Percentiles rank a stretch among this genome's conserved stretches.
Evolutionary conservation across 2,888 invertebrate species (phyloP).

Genomic region (Euphydryas editha): DNA sequence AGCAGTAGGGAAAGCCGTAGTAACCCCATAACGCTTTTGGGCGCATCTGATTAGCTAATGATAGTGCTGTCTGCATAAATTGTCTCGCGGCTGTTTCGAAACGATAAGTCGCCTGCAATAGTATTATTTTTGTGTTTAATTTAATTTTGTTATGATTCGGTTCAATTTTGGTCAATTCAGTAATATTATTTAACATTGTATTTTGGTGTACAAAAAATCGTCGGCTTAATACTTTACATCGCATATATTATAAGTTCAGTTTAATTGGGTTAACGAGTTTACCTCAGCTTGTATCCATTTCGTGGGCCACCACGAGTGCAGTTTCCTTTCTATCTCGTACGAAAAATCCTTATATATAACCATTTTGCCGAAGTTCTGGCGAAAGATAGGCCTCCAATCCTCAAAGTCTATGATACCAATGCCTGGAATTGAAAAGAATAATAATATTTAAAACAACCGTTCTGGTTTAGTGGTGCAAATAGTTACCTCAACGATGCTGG

Average conservation of each 20-base stretch:
- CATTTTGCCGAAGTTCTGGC: constrained; percentile 88
- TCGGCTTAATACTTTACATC: no score
- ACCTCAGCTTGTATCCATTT: constrained; percentile 81
- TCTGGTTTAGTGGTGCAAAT: no score
- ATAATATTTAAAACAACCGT: no score
- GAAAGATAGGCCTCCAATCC: constrained; percentile 90
- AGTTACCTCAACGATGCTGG: no score
- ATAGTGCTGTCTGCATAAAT: constrained; percentile 88
- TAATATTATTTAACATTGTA: no score
- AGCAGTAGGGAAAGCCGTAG: constrained; percentile 93
- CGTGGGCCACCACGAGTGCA: constrained; percentile 86
- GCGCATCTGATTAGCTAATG: constrained; percentile 84
- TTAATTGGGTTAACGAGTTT: no score
- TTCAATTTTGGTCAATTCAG: no score
- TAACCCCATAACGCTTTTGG: constrained; percentile 91
- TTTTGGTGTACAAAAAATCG: no score
- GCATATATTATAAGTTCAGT: no score
- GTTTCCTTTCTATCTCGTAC: constrained; percentile 82
- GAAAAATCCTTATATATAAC: constrained; percentile 87
- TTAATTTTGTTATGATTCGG: no score
- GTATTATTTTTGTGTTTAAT: no score
- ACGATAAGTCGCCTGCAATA: constrained; percentile 81
- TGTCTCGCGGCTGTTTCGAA: constrained; percentile 85
- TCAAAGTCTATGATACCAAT: constrained; percentile 92
- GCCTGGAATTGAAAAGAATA: constrained; percentile 77